phyloP scores from a whole-genome alignment of 2,888 invertebrate genomes.

The Toxonevra muliebris region DNA sequence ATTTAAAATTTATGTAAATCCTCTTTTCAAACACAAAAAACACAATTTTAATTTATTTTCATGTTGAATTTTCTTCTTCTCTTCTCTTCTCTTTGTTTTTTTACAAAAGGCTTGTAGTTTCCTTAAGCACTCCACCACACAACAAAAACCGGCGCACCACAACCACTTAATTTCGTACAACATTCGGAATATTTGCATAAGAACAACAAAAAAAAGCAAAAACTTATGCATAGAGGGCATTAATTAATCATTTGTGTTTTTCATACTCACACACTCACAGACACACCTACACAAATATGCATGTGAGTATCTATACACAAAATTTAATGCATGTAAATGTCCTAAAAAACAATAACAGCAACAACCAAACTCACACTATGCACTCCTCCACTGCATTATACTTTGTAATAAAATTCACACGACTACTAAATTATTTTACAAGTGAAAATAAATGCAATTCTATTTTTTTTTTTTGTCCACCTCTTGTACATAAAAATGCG shows the following conservation, averaged over 20 bases:
- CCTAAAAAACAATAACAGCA: not conserved
- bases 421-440: not conserved
- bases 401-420: not conserved
- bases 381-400: too few species aligned
- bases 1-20: too few species aligned
- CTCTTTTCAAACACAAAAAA: too few species aligned
- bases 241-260: conserved; percentile 4
- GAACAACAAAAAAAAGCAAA: not conserved
- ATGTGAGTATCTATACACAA: not conserved
- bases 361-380: not conserved
- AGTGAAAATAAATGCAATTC: not conserved
- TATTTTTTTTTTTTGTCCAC: not conserved
- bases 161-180: conserved; percentile 1
- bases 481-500: not conserved
- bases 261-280: not conserved
- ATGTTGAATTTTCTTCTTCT: too few species aligned
- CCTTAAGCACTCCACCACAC: too few species aligned
- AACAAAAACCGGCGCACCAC: not conserved
- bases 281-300: not conserved
- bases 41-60: too few species aligned
- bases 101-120: too few species aligned
- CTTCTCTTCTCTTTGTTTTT: too few species aligned
- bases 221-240: not conserved
- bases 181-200: not conserved
- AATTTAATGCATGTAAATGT: conserved; percentile 2